These are phyloP conservation scores for Heliothis subflexa DNA, from an alignment of 1,140 invertebrate species.

Conservation along the genomic window DNA sequence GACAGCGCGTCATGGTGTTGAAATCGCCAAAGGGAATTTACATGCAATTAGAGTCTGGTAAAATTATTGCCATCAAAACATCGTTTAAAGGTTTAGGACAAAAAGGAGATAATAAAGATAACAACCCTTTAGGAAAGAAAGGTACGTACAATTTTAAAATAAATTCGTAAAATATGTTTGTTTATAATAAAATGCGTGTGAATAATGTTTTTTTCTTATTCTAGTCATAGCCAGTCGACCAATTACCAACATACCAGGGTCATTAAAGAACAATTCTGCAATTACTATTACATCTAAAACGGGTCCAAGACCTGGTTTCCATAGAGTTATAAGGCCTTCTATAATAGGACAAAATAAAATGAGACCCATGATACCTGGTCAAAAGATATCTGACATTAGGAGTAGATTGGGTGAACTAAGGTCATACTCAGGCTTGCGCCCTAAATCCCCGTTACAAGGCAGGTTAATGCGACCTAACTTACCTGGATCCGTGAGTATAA, in stretches of 20 bases:
- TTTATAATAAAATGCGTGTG: background rate
- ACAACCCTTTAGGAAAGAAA: slow-evolving; percentile 80
- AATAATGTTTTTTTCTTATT: slow-evolving; percentile 48
- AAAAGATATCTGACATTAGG: slow-evolving; percentile 79
- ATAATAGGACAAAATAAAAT: slow-evolving; percentile 74
- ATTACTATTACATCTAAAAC: slow-evolving; percentile 89
- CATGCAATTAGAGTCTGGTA: slow-evolving; percentile 97
- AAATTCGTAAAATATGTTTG: background rate
- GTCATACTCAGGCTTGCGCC: slow-evolving; percentile 64
- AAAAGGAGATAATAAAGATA: slow-evolving; percentile 88
- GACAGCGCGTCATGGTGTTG: slow-evolving; percentile 96
- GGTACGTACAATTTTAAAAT: slow-evolving; percentile 56
- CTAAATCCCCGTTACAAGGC: slow-evolving; percentile 62
- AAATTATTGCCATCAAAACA: slow-evolving; percentile 97
- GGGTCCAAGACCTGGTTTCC: slow-evolving; percentile 74
- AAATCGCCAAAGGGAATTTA: slow-evolving; percentile 98
- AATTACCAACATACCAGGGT: slow-evolving; percentile 86
- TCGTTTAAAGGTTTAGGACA: slow-evolving; percentile 90
- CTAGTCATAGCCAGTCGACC: slow-evolving; percentile 82
- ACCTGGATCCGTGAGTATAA: slow-evolving; percentile 79
- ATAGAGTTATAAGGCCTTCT: slow-evolving; percentile 73
- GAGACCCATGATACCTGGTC: slow-evolving; percentile 73
- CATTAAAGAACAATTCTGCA: slow-evolving; percentile 89
- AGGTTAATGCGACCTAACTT: slow-evolving; percentile 71
- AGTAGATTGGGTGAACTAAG: slow-evolving; percentile 73